Percentiles rank a stretch among this genome's conserved stretches.
These are phyloP conservation scores for Ranitomeya variabilis DNA, from an alignment of 2,113 vertebrate genomes.

Conservation along the genomic window DNA sequence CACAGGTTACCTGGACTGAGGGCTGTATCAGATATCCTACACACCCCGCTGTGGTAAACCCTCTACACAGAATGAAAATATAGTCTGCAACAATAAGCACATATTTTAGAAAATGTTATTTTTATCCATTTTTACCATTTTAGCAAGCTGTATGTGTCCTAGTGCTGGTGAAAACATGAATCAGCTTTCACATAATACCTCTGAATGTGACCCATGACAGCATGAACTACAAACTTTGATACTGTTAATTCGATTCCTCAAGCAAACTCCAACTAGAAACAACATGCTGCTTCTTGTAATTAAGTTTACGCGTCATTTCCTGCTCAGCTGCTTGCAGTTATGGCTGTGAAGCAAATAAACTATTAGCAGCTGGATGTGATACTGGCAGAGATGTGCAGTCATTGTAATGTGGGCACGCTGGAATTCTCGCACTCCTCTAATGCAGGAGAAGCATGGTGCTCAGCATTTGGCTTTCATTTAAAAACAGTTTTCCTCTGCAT, in stretches of 20 bases:
- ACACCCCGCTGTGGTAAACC: too few relatives aligned
- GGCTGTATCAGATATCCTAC: too few relatives aligned
- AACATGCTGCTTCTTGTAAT: conserved; percentile 52
- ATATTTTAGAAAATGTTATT: neutral
- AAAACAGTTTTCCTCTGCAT: neutral
- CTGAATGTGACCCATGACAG: neutral
- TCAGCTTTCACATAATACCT: neutral
- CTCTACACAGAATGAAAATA: too few relatives aligned
- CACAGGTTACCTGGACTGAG: too few relatives aligned
- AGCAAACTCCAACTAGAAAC: neutral
- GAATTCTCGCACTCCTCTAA: conserved; percentile 59
- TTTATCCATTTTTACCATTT: neutral
- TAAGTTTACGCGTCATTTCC: conserved; percentile 69
- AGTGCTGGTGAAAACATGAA: neutral
- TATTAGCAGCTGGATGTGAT: conserved; percentile 58
- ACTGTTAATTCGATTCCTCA: neutral
- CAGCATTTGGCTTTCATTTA: conserved; percentile 50
- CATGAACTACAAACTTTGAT: neutral
- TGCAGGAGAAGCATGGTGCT: conserved; percentile 25
- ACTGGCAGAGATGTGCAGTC: conserved; percentile 57
- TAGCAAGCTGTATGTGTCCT: neutral
- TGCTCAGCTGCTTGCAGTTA: conserved; percentile 66
- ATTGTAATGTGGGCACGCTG: conserved; percentile 47
- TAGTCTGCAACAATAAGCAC: neutral
- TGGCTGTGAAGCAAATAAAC: conserved; percentile 63